Evolutionary conservation across 2,797 vertebrate genomes (phyloP).

Genomic region (Pygocentrus nattereri): DNA sequence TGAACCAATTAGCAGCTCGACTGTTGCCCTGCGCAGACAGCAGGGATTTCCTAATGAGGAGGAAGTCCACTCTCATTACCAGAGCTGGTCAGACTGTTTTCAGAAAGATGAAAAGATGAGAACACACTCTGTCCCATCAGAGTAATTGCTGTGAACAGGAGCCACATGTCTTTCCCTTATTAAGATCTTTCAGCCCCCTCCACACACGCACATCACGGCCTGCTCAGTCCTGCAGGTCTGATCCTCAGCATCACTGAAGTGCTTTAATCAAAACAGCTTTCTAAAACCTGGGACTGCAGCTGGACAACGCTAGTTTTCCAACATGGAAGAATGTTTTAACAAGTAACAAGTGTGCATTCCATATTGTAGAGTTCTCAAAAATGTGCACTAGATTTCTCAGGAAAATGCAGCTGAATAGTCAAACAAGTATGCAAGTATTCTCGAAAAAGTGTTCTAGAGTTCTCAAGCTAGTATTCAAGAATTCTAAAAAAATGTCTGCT

Average conservation of each 20-base stretch:
- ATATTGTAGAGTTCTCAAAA: no score
- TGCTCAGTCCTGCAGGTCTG: background rate
- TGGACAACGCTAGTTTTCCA: background rate
- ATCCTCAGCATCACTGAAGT: background rate
- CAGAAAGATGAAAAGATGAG: background rate
- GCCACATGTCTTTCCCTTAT: background rate
- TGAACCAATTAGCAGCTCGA: background rate
- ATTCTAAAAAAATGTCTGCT: no score
- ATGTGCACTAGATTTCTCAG: no score
- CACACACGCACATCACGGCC: background rate
- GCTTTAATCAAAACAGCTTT: background rate
- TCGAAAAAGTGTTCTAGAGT: background rate
- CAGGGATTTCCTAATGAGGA: background rate
- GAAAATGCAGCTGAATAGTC: background rate
- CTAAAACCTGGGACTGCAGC: background rate
- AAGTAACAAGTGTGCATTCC: no score
- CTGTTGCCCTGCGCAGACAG: background rate
- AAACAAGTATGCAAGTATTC: background rate
- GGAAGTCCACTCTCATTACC: background rate
- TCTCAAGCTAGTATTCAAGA: background rate
- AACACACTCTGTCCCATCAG: background rate
- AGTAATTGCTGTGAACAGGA: background rate
- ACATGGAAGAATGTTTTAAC: no score
- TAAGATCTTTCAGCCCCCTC: background rate
- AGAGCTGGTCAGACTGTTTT: background rate